phyloP scores from a whole-genome alignment of 2,888 invertebrate species.

The Gymnoscelis rufifasciata region DNA sequence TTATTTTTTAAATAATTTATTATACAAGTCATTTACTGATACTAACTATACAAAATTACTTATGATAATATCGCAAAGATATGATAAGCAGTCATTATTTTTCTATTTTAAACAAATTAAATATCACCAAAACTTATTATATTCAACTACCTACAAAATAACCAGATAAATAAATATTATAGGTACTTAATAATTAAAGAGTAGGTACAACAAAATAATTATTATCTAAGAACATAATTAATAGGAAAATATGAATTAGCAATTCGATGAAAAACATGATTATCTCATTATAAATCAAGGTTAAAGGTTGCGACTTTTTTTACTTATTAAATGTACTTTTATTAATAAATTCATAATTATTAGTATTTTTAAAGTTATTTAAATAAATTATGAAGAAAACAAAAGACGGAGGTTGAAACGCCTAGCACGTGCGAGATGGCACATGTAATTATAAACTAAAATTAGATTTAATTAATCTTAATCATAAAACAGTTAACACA shows the following conservation, averaged over 20 bases:
- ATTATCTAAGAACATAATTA: too few species aligned
- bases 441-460: conserved; percentile 65
- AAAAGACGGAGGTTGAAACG: conserved; percentile 45
- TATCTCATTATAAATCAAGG: too few species aligned
- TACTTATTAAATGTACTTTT: too few species aligned
- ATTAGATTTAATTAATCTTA: conserved; percentile 16
- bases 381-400: conserved; percentile 57
- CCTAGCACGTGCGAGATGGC: conserved; percentile 74
- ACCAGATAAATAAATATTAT: not conserved
- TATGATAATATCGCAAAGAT: conserved; percentile 19
- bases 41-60: conserved; percentile 2
- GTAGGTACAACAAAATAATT: too few species aligned
- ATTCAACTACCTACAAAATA: not conserved
- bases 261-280: too few species aligned
- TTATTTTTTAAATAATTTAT: conserved; percentile 20
- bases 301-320: too few species aligned
- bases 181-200: not conserved
- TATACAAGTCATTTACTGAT: conserved; percentile 8
- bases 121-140: not conserved
- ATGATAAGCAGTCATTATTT: conserved; percentile 19
- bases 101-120: not conserved
- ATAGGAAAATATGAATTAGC: too few species aligned
- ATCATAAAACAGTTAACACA: not conserved
- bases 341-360: not conserved
- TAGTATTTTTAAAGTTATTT: conserved; percentile 14